A percentile compares a stretch with the other conserved stretches of the same genome.
Conservation (phyloP, 2,113 vertebrate genomes). For the Notiomystis cincta region DNA sequence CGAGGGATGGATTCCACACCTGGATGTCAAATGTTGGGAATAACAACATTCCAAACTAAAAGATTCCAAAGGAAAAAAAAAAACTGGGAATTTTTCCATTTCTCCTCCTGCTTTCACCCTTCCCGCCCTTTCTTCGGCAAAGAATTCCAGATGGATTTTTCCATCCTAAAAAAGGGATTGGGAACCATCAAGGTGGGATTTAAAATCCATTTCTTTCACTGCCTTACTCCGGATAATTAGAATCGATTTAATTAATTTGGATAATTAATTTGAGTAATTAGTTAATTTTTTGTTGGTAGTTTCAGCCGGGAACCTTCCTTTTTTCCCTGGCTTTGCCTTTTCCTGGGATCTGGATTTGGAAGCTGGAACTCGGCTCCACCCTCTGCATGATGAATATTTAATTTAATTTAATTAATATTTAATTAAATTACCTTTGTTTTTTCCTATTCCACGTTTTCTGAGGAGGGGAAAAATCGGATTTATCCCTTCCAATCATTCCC, state of each 20-base stretch:
- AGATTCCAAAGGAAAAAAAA: background rate
- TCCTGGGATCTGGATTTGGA: background rate
- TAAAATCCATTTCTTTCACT: background rate
- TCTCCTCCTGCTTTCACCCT: background rate
- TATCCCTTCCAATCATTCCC: background rate
- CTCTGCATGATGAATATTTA: background rate
- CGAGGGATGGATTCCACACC: accelerated
- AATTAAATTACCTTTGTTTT: background rate
- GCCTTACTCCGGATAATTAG: background rate
- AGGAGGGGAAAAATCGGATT: background rate
- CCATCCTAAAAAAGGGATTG: background rate
- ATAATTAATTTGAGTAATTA: no score
- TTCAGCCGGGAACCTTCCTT: accelerated
- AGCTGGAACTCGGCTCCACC: background rate
- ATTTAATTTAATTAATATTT: background rate
- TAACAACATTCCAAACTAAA: background rate
- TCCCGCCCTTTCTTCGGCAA: accelerated
- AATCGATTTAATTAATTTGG: accelerated
- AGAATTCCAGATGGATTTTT: background rate
- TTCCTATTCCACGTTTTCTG: accelerated
- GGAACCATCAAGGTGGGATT: accelerated
- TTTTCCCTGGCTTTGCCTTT: background rate
- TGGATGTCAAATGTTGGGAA: background rate
- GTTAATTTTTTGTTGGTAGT: background rate
- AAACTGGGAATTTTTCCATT: accelerated